Percentiles rank a stretch among this genome's conserved stretches.
These are phyloP conservation scores for Telmatherina bonti DNA, from an alignment of 2,797 vertebrate genomes.

Conservation along the genomic window DNA sequence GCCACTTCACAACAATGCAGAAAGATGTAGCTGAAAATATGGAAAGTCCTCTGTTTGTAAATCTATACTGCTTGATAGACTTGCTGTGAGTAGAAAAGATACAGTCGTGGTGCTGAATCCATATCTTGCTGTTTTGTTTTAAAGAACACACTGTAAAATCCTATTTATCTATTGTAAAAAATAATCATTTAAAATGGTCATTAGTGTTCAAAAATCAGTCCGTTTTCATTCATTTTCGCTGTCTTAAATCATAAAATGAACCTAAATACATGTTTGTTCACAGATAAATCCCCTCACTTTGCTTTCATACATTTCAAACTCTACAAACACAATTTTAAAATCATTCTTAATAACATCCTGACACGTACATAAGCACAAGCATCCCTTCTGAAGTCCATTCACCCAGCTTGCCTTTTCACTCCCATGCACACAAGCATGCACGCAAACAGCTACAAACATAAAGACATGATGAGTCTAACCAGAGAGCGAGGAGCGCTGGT, in stretches of 20 bases:
- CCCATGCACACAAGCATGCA: slow-evolving; percentile 31
- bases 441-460: slow-evolving; percentile 25
- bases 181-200: no score
- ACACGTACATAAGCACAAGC: neutral
- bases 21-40: neutral
- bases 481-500: slow-evolving; percentile 33
- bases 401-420: slow-evolving; percentile 27
- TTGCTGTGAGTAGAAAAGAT: no score
- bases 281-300: neutral
- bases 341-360: neutral
- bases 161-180: no score
- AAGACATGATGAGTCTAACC: slow-evolving; percentile 51
- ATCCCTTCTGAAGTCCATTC: slow-evolving; percentile 14
- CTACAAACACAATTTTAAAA: neutral
- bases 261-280: no score
- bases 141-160: no score
- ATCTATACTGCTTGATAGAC: no score
- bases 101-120: no score
- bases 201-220: neutral
- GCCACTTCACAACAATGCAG: no score
- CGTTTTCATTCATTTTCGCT: neutral
- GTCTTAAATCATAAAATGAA: neutral
- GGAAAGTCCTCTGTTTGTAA: neutral
- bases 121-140: no score
- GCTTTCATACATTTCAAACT: neutral